A percentile compares a stretch with the other conserved stretches of the same genome.
phyloP scores from a whole-genome alignment of 2,888 invertebrate genomes.

The Volucella inflata region DNA sequence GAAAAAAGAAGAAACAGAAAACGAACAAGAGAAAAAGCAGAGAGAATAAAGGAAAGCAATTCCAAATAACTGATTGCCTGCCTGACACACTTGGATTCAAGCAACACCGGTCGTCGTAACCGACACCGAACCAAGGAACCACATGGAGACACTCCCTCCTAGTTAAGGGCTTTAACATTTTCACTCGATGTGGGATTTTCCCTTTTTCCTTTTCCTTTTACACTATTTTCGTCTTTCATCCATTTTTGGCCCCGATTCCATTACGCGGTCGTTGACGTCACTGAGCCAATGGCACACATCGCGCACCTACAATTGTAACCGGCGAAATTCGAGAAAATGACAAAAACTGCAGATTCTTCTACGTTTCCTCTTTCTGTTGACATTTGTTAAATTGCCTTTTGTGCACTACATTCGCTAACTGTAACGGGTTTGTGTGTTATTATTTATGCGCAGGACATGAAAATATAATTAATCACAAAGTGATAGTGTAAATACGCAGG shows the following conservation, averaged over 20 bases:
- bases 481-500: constrained; percentile 14
- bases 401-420: constrained; percentile 17
- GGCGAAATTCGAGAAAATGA: constrained; percentile 71
- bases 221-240: not conserved
- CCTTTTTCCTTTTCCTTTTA: constrained; percentile 51
- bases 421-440: not conserved
- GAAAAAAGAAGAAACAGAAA: not conserved
- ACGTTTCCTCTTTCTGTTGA: constrained; percentile 62
- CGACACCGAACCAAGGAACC: constrained; percentile 35
- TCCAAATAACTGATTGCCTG: constrained; percentile 39
- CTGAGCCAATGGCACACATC: constrained; percentile 30
- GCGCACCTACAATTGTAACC: constrained; percentile 57
- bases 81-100: constrained; percentile 50
- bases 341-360: constrained; percentile 61
- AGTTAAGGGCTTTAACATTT: constrained; percentile 28
- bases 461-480: constrained; percentile 7
- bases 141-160: constrained; percentile 69
- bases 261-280: constrained; percentile 75
- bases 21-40: constrained; percentile 1
- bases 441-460: constrained; percentile 52
- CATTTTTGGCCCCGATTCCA: constrained; percentile 40
- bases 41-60: constrained; percentile 11
- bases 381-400: constrained; percentile 41
- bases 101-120: constrained; percentile 35
- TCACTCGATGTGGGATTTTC: constrained; percentile 30